A percentile compares a stretch with the other conserved stretches of the same genome.
phyloP scores from a whole-genome alignment of 2,797 vertebrate genomes.

The Coregonus ussuriensis region DNA sequence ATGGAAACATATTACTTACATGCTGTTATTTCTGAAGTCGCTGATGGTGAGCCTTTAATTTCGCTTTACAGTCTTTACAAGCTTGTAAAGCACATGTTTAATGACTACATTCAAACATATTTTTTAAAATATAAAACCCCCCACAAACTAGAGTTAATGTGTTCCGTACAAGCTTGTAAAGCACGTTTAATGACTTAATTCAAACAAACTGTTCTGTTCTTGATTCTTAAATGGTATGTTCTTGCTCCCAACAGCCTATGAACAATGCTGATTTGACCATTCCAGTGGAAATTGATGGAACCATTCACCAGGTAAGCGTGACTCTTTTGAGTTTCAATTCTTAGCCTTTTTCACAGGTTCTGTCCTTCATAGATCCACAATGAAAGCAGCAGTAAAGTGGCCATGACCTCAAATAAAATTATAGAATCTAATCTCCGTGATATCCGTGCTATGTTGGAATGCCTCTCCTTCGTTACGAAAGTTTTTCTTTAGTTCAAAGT shows the following conservation, averaged over 20 bases:
- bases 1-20: constrained; percentile 41
- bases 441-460: background rate
- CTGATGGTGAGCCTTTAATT: constrained; percentile 16
- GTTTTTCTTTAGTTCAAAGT: background rate
- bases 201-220: background rate
- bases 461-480: background rate
- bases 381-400: background rate
- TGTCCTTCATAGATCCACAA: background rate
- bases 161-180: background rate
- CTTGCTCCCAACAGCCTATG: constrained; percentile 82
- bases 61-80: constrained; percentile 7
- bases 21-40: constrained; percentile 26
- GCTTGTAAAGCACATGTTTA: background rate
- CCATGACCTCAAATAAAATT: background rate
- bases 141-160: background rate
- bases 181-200: background rate
- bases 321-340: background rate
- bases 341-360: background rate
- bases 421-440: background rate
- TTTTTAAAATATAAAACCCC: background rate
- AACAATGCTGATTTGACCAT: constrained; percentile 99
- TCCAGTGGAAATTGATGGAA: constrained; percentile 97
- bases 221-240: constrained; percentile 28
- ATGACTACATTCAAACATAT: background rate
- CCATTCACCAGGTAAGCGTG: constrained; percentile 88